Evolutionary conservation across 2,113 vertebrate genomes (phyloP).

Genomic region (Lagopus muta): DNA sequence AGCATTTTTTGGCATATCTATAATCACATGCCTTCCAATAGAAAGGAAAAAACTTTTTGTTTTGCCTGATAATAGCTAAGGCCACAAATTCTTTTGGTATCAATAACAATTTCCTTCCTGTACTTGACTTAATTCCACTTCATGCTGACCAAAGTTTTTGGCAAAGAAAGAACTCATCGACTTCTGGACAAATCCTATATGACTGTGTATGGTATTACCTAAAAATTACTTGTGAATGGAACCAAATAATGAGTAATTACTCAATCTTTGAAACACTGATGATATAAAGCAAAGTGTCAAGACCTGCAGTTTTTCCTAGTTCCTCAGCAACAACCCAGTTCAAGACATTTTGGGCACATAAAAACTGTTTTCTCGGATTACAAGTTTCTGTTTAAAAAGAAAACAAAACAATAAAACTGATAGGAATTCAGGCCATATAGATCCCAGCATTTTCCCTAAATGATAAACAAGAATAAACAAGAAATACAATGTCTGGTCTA

Average conservation of each 20-base stretch:
- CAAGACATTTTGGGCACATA: background rate
- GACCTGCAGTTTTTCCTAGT: background rate
- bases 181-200: background rate
- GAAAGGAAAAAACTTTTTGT: background rate
- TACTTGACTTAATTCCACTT: background rate
- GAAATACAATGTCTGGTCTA: background rate
- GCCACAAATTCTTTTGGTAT: background rate
- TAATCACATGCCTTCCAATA: background rate
- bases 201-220: background rate
- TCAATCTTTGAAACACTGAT: background rate
- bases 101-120: conserved; percentile 16
- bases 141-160: background rate
- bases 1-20: background rate
- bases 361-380: background rate
- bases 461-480: background rate
- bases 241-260: background rate
- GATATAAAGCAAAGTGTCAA: background rate
- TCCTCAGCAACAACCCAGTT: background rate
- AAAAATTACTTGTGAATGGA: background rate
- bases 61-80: background rate
- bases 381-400: background rate
- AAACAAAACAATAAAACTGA: background rate
- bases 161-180: background rate
- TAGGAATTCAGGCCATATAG: background rate
- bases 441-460: background rate